Evolutionary conservation across 1,140 invertebrate species (phyloP).

Genomic region (Zaprionus tsacasi): DNA sequence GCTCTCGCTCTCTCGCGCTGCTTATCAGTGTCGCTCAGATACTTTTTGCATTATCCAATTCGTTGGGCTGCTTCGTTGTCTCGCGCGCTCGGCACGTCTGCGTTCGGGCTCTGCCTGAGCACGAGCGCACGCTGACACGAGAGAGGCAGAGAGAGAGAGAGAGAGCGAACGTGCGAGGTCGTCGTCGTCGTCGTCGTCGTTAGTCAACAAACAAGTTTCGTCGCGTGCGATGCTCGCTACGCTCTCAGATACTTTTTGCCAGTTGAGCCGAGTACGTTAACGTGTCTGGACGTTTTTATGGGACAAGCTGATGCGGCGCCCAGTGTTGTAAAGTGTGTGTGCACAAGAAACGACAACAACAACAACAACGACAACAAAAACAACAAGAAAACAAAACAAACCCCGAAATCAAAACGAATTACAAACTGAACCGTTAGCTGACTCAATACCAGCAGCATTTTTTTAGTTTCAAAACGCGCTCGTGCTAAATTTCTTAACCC

Average conservation of each 20-base stretch:
- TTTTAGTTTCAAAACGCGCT: conserved; percentile 8
- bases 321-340: no score
- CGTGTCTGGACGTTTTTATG: conserved; percentile 59
- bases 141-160: background rate
- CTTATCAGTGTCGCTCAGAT: conserved; percentile 41
- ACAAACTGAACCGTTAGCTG: conserved; percentile 27
- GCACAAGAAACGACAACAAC: conserved; percentile 11
- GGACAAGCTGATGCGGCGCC: conserved; percentile 31
- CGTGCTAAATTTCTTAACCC: conserved; percentile 17
- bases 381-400: conserved; percentile 7
- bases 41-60: conserved; percentile 52
- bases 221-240: conserved; percentile 37
- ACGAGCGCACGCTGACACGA: background rate
- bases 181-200: background rate
- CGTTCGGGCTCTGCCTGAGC: conserved; percentile 16
- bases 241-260: conserved; percentile 57
- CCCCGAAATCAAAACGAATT: background rate
- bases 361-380: background rate
- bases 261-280: conserved; percentile 62
- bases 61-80: conserved; percentile 31
- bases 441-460: background rate
- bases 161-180: background rate
- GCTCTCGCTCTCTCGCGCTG: background rate
- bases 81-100: conserved; percentile 5
- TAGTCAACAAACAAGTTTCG: conserved; percentile 50